phyloP scores from a whole-genome alignment of 2,113 vertebrate species.

The Notarius lentiginosus region DNA sequence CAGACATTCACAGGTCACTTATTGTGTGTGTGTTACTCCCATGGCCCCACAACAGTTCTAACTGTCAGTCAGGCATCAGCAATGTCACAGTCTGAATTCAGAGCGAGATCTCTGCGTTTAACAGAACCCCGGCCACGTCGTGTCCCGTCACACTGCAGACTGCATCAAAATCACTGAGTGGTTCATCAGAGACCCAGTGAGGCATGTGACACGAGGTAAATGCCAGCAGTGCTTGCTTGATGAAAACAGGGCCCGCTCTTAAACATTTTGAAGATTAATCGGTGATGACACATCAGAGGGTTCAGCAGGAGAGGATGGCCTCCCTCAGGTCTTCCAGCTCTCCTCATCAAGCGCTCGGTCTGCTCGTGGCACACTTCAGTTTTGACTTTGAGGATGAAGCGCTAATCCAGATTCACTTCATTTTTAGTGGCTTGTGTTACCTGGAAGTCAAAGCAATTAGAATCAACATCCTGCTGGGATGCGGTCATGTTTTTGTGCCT shows the following conservation, averaged over 20 bases:
- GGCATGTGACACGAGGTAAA: conserved; percentile 54
- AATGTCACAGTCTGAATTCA: conserved; percentile 20
- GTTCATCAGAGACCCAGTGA: conserved; percentile 56
- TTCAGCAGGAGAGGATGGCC: conserved; percentile 65
- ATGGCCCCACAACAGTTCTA: neutral
- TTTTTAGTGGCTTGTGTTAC: conserved; percentile 38
- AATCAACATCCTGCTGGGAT: conserved; percentile 43
- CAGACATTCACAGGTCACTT: neutral
- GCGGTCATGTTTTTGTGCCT: conserved; percentile 3
- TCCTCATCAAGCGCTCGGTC: conserved; percentile 62
- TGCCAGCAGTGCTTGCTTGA: conserved; percentile 59
- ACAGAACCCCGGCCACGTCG: conserved; percentile 16
- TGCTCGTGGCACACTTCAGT: conserved; percentile 20
- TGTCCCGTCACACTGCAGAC: conserved; percentile 9
- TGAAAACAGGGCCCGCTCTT: conserved; percentile 65
- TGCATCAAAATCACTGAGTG: conserved; percentile 56
- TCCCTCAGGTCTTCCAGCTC: conserved; percentile 64
- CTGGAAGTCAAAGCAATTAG: conserved; percentile 52
- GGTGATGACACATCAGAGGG: conserved; percentile 68
- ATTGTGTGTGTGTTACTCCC: neutral
- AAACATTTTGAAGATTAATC: conserved; percentile 64
- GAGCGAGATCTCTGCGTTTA: neutral
- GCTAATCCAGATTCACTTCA: conserved; percentile 44
- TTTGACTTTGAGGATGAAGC: conserved; percentile 48
- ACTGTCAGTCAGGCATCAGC: neutral